phyloP scores from a whole-genome alignment of 2,113 vertebrate genomes.

The Sceloporus undulatus region DNA sequence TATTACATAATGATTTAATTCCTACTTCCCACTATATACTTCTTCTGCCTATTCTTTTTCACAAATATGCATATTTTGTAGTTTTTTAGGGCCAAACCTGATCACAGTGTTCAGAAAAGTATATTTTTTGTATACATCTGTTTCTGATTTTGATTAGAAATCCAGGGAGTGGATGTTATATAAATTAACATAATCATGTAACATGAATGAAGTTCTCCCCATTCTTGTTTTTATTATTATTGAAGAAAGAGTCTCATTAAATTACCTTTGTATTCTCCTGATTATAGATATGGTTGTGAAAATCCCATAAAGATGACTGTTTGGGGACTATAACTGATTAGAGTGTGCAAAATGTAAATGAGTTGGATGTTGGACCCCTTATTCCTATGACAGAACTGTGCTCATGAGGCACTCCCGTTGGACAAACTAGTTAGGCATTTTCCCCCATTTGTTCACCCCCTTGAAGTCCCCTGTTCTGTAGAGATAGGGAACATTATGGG shows the following conservation, averaged over 20 bases:
- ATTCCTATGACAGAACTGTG: not conserved
- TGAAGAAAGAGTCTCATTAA: not conserved
- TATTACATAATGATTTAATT: too few relatives aligned
- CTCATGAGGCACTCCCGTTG: not conserved
- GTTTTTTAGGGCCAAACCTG: too few relatives aligned
- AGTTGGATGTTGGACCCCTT: not conserved
- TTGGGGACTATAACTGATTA: slow-evolving; percentile 43
- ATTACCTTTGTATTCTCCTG: slow-evolving; percentile 16
- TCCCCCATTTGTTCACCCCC: not conserved
- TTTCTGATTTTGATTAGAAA: too few relatives aligned
- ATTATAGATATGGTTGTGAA: slow-evolving; percentile 28
- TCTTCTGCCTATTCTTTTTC: too few relatives aligned
- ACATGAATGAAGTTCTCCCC: too few relatives aligned
- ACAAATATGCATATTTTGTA: too few relatives aligned
- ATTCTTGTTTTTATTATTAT: not conserved
- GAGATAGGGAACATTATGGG: not conserved
- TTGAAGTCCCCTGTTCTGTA: not conserved
- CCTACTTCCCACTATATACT: too few relatives aligned
- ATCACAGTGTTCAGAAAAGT: too few relatives aligned
- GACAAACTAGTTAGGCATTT: too few relatives aligned
- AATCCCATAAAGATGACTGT: slow-evolving; percentile 41
- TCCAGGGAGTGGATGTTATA: too few relatives aligned
- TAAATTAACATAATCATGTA: too few relatives aligned
- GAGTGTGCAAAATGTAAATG: not conserved
- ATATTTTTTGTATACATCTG: too few relatives aligned